phyloP scores from a whole-genome alignment of 2,797 vertebrate species.

The Zonotrichia albicollis region DNA sequence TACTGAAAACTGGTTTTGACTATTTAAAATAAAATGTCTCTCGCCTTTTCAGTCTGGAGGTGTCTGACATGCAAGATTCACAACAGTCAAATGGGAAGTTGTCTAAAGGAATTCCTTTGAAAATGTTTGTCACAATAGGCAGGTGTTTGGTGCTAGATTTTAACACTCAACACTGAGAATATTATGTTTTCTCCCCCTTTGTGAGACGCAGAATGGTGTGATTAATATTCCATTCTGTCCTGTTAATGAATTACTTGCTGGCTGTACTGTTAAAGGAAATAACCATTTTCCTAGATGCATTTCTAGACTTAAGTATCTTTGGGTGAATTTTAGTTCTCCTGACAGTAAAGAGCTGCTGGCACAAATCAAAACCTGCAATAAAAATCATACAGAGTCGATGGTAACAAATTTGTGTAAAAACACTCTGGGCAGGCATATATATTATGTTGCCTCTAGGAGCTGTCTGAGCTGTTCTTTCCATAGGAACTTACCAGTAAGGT shows the following conservation, averaged over 20 bases:
- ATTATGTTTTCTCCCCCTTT: not conserved
- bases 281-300: constrained; percentile 15
- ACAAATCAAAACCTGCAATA: constrained; percentile 51
- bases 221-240: constrained; percentile 10
- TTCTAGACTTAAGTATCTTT: constrained; percentile 24
- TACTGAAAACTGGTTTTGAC: not conserved
- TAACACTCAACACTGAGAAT: not conserved
- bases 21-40: not conserved
- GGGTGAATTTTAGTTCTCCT: constrained; percentile 23
- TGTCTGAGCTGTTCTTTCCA: constrained; percentile 58
- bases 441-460: constrained; percentile 31
- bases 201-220: not conserved
- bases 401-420: constrained; percentile 54
- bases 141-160: not conserved
- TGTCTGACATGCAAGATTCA: not conserved
- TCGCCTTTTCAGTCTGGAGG: not conserved
- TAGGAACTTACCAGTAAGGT: not conserved
- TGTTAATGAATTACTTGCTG: constrained; percentile 22
- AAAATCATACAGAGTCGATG: not conserved
- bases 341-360: constrained; percentile 50
- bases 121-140: not conserved
- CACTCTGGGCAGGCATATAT: constrained; percentile 24
- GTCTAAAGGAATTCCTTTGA: not conserved
- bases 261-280: constrained; percentile 26
- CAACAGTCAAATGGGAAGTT: not conserved